A percentile compares a stretch with the other conserved stretches of the same genome.
phyloP scores from a whole-genome alignment of 1,140 invertebrate genomes.

The Gryon sp. region DNA sequence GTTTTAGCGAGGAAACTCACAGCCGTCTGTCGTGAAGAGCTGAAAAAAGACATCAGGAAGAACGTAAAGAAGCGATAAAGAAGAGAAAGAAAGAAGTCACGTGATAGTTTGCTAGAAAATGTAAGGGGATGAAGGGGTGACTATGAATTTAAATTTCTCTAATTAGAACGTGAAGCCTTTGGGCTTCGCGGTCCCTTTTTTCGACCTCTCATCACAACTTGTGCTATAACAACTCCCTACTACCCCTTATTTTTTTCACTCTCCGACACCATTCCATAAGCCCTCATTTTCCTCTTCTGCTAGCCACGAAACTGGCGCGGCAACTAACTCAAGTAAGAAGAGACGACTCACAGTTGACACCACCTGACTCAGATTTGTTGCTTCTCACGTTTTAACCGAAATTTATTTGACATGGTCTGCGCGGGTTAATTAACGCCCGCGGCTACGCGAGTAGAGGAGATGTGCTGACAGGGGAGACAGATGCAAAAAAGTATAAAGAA shows the following conservation, averaged over 20 bases:
- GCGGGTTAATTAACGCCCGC: conserved; percentile 77
- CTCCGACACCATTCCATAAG: conserved; percentile 41
- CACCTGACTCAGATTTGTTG: conserved; percentile 80
- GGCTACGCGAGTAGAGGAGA: conserved; percentile 49
- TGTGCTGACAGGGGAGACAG: conserved; percentile 13
- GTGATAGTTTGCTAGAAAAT: no score
- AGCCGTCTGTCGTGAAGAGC: conserved; percentile 54
- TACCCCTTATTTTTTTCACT: conserved; percentile 61
- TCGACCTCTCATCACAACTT: conserved; percentile 54
- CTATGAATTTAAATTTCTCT: conserved; percentile 80
- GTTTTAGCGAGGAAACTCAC: conserved; percentile 71
- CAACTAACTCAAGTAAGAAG: conserved; percentile 73
- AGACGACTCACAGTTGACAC: conserved; percentile 74
- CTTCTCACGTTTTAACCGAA: conserved; percentile 80
- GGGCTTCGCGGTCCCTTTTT: conserved; percentile 60
- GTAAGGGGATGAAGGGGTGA: conserved; percentile 53
- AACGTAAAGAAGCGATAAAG: conserved; percentile 52
- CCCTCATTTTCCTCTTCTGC: conserved; percentile 60
- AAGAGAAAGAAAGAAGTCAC: conserved; percentile 41
- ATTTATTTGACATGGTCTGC: conserved; percentile 77
- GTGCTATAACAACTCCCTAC: conserved; percentile 54
- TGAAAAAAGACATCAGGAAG: conserved; percentile 67
- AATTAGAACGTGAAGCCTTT: conserved; percentile 75
- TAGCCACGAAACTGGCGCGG: conserved; percentile 66
- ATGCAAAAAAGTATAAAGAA: no score